Evolutionary conservation across 2,888 invertebrate genomes (phyloP), one percentile per base, ranked within the genome.

Genomic region (Patella pellucida): DNA sequence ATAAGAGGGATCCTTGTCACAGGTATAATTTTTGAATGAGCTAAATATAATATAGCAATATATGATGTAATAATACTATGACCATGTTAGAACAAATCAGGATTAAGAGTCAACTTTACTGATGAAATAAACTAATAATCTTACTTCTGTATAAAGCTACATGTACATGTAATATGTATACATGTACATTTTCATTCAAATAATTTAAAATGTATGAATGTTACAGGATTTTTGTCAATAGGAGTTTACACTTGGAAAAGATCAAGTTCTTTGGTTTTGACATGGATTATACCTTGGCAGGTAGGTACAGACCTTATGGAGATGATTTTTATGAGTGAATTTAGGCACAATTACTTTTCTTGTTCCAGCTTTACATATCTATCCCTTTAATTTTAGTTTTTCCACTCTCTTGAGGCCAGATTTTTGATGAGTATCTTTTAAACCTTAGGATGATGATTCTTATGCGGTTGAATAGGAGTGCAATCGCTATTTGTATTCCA

Each of bases 231-330:
- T 99, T 99, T 92, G 99, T 99, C 78, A 99, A 99, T 92, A 93
- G 99, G 87, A 97, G 97, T 87, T 93, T 99, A 85, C 97, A 98
- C 92, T 93, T 99, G 93, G 97, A 98, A 92, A 98, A 99, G 92
- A 98, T 99, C 85, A 97, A 97, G 91, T 99, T 97, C 92, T 99
- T 97, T 94, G 99, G 99, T 82, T 99, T 99, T 92, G 99, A 99
- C 92, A 99, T 99, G 99, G 99, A 99, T 91, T 99, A 99, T 92
- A 99, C 99, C 67, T 92, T 99, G 89, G 98, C 98, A 83, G 96
- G 97, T 97, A 80, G 76, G 74, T 41, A 41, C 15, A 31, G 3
- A 69, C 15, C 31, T 50, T 56, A 19, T 52, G 14, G 7, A 12
- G 31, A 73, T n/a, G 15, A 14, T 50, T 19, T 7, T 52, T 50